Evolutionary conservation across 2,888 invertebrate genomes (phyloP), one percentile per base, ranked within the genome.

Genomic region (Meghimatium bilineatum): DNA sequence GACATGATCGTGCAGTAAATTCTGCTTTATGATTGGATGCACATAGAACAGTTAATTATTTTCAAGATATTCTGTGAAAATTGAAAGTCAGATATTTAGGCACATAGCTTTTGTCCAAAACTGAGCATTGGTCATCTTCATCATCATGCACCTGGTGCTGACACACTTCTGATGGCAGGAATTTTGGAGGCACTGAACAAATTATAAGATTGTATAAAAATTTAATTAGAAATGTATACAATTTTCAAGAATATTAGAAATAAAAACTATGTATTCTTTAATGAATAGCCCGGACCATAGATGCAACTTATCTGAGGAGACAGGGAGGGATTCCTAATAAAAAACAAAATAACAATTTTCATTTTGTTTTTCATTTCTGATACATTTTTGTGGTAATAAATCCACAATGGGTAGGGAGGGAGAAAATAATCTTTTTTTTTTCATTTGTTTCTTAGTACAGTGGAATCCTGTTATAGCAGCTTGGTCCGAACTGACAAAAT

Each of bases 1-100:
- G 29, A 66, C 14, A 10, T 66, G 63, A 34, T 77, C 1, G 36
- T 36, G 36, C 36, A 29, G 8, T 32, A 66, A 29, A 32, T 66
- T n/a, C 2, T 63, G 14, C 17, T 32, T 12, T 44, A 14, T 29
- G 38, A 29, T 29, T 63, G 14, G 67, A 32, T 38, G 36, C 26
- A 56, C n/a, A 80, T 80, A 26, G 36, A n/a, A 72, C 71, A 23
- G 78, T 52, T 20, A 71, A 44, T 12, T 80, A 23, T 6, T 32
- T 69, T 1, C 52, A 67, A 23, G 26, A 49, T 20, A 74, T 26
- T 10, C 29, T 60, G 34, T 82, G 67, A 44, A 84, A 84, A 38
- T 84, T 84, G 84, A 90, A 91, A 84, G 87, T 89, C 26, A 90
- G 87, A 83, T 91, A 92, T 56, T 80, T 76, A 2, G 92, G 92